Evolutionary conservation across 1,140 invertebrate species (phyloP).

Genomic region (Drosophila pruinosa): DNA sequence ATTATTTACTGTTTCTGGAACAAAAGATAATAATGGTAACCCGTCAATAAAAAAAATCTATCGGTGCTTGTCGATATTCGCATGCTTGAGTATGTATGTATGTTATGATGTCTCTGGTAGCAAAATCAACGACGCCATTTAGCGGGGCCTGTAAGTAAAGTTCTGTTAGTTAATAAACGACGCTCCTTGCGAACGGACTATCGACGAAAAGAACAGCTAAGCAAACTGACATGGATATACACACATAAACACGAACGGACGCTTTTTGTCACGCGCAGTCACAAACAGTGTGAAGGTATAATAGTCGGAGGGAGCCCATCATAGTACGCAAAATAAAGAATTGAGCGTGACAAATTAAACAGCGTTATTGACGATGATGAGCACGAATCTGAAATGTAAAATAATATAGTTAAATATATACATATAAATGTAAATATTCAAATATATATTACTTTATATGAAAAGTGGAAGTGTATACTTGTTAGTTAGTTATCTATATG

Average conservation of each 20-base stretch:
- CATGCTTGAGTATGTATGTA: not conserved
- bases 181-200: conserved; percentile 37
- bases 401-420: not conserved
- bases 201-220: conserved; percentile 18
- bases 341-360: conserved; percentile 11
- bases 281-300: conserved; percentile 10
- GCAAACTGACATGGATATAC: conserved; percentile 13
- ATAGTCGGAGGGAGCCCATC: conserved; percentile 1
- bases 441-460: not conserved
- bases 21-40: no score
- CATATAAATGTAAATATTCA: not conserved
- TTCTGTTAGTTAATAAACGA: conserved; percentile 44
- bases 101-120: not conserved
- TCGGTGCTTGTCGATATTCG: not conserved
- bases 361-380: not conserved
- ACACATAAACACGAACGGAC: conserved; percentile 1
- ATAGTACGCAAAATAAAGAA: conserved; percentile 43
- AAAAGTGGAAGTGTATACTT: conserved; percentile 1
- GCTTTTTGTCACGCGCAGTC: not conserved
- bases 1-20: no score
- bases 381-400: conserved; percentile 36
- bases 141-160: conserved; percentile 3
- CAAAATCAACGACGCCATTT: not conserved
- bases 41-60: no score
- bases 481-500: not conserved